Evolutionary conservation across 2,888 invertebrate genomes (phyloP), one percentile per base, ranked within the genome.

Genomic region (Mesoligia furuncula): DNA sequence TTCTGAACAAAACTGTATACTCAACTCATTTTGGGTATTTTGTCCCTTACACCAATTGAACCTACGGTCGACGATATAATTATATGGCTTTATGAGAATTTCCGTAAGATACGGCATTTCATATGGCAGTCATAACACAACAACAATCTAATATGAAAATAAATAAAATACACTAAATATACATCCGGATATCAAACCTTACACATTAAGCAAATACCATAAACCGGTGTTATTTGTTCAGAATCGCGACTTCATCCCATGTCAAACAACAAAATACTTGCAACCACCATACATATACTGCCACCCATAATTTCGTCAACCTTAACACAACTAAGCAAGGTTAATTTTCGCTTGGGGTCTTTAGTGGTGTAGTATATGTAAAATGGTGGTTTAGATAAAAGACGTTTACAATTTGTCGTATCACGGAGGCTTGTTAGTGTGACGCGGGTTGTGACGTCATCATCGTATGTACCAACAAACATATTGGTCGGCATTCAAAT

Each of bases 371-470:
- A 81, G 57, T 78, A 79, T 73, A 67, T 61, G 66, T 86, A 71
- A 83, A 79, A 77, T 88, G 73, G 88, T 81, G 67, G 79, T 76
- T 87, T 81, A 85, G 86, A 91, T 87, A 91, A 93, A 90, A 91
- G 90, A 91, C 89, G 90, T 89, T 90, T 83, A 90, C 90, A 90
- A 93, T 93, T 93, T 93, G 93, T 92, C 88, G 88, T 83, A 85
- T 77, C 75, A 84, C 76, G 85, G 73, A 73, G 88, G 87, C 91
- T 93, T 92, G 94, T 94, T 93, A 88, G 88, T 87, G 88, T 94
- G 94, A 94, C 93, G 90, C 85, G 94, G 94, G 94, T 92, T 71
- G 83, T 81, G 87, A 90, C 90, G 90, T 89, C 89, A 89, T 90
- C 90, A 90, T 90, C 90, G 88, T 89, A 85, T 88, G 88, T 87